Conservation (phyloP, 2,113 vertebrate species). For the Vidua macroura region DNA sequence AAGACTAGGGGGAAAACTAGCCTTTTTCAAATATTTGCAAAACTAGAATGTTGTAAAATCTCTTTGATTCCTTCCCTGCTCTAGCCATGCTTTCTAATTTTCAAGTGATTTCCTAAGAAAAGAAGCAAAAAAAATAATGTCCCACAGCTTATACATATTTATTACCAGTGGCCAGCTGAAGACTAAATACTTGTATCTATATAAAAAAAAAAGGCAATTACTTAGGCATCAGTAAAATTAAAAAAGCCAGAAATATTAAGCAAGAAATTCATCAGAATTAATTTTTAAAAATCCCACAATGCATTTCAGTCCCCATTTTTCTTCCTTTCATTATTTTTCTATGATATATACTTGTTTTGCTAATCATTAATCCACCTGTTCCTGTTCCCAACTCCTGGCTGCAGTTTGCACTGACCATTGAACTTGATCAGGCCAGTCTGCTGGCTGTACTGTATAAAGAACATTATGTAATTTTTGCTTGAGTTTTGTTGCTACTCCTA, state of each 20-base stretch:
- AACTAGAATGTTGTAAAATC: neutral
- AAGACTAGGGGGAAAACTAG: neutral
- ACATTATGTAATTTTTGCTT: neutral
- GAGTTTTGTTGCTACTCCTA: neutral
- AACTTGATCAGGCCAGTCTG: neutral
- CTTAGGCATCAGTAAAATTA: neutral
- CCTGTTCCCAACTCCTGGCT: neutral
- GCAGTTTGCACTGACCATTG: neutral
- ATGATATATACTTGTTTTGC: neutral
- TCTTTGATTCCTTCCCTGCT: neutral
- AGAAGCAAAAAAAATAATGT: neutral
- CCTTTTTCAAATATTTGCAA: neutral
- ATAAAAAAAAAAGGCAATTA: neutral
- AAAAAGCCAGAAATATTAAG: neutral
- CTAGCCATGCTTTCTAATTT: neutral
- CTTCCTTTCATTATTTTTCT: neutral
- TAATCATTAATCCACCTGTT: neutral
- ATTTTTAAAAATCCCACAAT: fast-evolving
- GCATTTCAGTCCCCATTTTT: neutral
- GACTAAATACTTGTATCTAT: neutral
- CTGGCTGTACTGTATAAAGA: neutral
- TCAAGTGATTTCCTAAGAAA: neutral
- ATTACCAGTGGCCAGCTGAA: neutral
- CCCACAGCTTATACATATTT: neutral
- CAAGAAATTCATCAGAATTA: neutral